Evolutionary conservation across 2,797 vertebrate genomes (phyloP), one percentile per base, ranked within the genome.

Genomic region (Phrynocephalus guinanensis): DNA sequence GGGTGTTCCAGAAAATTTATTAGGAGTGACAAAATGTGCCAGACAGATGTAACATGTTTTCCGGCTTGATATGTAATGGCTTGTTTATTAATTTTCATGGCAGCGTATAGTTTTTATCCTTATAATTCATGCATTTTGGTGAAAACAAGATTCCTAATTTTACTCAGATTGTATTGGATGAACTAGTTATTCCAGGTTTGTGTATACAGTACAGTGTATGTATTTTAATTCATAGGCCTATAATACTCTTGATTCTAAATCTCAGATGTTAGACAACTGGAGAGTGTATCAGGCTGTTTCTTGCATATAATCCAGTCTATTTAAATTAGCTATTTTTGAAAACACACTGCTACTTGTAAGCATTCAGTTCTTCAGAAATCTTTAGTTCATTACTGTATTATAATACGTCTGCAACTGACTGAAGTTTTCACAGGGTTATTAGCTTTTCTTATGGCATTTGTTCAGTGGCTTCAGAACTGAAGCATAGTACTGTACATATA

Each of bases 11-110:
- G 30, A 78, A 50, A 33, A 86, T 70, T 56, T 63, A 9, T 68
- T 56, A n/a, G 3, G 16, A 48, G 78, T 73, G 33, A 44, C 26
- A 38, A 18, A 60, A 60, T 28, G 26, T 81, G 38, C 15, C 50
- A 44, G 56, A 73, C 50, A 28, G 30, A 87, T 75, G 20, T 70
- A 75, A 73, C 38, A 26, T 82, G 71, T 79, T 71, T 80, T 85
- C 26, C 56, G 28, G 16, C 1, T 78, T 28, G 63, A 1, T 30
- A 63, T 22, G 24, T 63, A 44, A 66, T 77, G 1, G 18, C 18
- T 82, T 70, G 63, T 70, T 6, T 28, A 33, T 30, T 48, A 11
- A 24, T 24, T 26, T 80, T 80, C 52, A 80, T 56, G 70, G 1
- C 28, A 44, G 67, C 8, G 38, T 80, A 33, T 33, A 33, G 33